Conservation (phyloP, 2,113 vertebrate genomes). For the Strix uralensis region DNA sequence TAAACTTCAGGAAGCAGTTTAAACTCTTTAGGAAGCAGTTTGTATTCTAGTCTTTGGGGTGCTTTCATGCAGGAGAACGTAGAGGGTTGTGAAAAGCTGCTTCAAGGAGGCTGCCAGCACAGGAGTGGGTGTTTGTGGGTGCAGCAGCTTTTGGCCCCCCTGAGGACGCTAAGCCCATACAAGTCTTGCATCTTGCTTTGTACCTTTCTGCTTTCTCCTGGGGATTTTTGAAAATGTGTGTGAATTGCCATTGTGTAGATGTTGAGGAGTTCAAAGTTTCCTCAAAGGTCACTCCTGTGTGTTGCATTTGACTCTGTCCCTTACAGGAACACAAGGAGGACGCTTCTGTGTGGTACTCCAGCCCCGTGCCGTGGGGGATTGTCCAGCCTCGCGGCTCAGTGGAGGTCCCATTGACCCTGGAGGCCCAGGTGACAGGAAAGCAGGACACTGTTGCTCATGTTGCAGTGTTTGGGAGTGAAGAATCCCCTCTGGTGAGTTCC, state of each 20-base stretch:
- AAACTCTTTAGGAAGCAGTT: too few species aligned
- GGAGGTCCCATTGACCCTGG: conserved; percentile 43
- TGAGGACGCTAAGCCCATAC: not conserved
- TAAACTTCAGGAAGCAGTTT: too few species aligned
- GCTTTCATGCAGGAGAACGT: not conserved
- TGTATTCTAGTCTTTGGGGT: too few species aligned
- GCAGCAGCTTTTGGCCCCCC: not conserved
- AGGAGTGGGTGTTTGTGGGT: not conserved
- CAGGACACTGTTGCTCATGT: conserved; percentile 48
- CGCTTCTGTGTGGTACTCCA: too few species aligned
- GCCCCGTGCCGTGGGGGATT: too few species aligned
- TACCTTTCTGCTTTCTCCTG: not conserved
- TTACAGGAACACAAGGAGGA: too few species aligned
- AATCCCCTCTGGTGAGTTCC: conserved; percentile 13
- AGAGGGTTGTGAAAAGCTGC: not conserved
- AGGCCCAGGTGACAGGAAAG: conserved; percentile 66
- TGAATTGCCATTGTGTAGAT: too few species aligned
- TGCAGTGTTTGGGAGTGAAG: conserved; percentile 74
- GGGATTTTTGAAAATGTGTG: too few species aligned
- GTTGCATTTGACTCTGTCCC: too few species aligned
- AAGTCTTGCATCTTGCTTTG: not conserved
- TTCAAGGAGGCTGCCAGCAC: not conserved
- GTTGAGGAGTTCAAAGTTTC: too few species aligned
- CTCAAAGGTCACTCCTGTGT: too few species aligned
- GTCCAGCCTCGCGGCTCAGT: too few species aligned